Base-by-base conservation (phyloP, 2,797 vertebrate genomes). In the Halcyon leucocephala region DNA sequence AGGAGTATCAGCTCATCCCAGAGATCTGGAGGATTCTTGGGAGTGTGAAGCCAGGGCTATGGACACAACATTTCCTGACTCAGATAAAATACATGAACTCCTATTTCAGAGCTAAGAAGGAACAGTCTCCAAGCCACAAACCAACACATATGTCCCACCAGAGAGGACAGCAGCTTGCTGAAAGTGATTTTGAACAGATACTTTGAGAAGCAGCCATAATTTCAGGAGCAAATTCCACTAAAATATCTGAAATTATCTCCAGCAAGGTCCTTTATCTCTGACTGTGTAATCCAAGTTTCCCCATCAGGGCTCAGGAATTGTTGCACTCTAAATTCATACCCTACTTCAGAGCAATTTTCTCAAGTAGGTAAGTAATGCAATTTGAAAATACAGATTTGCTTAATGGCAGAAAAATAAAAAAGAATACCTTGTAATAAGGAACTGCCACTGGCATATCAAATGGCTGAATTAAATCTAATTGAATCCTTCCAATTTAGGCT, bases 401-500 rank as follows among this genome's bases (percentile, higher is more conserved):
- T 89, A 66, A 87, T 66, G 89, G 81, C 82, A 93, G 54, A 85
- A 85, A 94, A 61, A 57, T 33, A 76, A 58, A 71, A 76, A 90
- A 67, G 6, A 81, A 57, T 33, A 92, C 65, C 62, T 66, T 86
- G 58, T 54, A 91, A 64, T 69, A 82, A 91, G 84, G 57, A 52
- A 33, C 13, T 88, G 78, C 85, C 87, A 87, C 5, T 7, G 11
- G 72, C 76, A 69, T 49, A 86, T 87, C 51, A 77, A 82, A 85
- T 69, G 88, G 49, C 29, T 62, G 69, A 70, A 86, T 86, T 80
- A 54, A 84, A 92, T 69, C 46, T 92, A 80, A 94, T 54, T 70
- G 61, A 93, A 79, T 48, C 25, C 46, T 95, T 93, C 33, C 42
- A 91, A 48, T 80, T 49, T 26, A 33, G 33, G 14, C 37, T 46